These are phyloP conservation scores for Coreius guichenoti DNA, from an alignment of 2,797 vertebrate species.

Conservation along the genomic window DNA sequence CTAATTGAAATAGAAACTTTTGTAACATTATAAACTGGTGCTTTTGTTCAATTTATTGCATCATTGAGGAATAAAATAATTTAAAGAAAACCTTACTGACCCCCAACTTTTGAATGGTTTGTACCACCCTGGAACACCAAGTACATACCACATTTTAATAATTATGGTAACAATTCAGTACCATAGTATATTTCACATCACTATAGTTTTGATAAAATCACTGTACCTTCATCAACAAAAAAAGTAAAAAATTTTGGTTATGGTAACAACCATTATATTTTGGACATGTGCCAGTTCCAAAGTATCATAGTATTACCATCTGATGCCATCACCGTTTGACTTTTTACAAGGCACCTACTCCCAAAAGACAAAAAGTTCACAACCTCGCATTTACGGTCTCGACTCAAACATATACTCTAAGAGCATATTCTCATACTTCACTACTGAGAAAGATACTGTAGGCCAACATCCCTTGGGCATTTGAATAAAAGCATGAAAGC, in stretches of 20 bases:
- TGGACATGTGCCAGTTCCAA: background rate
- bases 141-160: too few relatives aligned
- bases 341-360: background rate
- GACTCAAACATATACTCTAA: conserved; percentile 55
- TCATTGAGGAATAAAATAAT: too few relatives aligned
- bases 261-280: background rate
- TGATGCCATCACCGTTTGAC: background rate
- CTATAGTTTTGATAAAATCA: too few relatives aligned
- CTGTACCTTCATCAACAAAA: too few relatives aligned
- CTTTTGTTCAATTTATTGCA: too few relatives aligned
- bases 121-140: too few relatives aligned
- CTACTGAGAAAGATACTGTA: conserved; percentile 74
- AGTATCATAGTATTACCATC: background rate
- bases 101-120: too few relatives aligned
- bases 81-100: too few relatives aligned
- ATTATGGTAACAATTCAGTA: too few relatives aligned
- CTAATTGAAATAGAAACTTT: too few relatives aligned
- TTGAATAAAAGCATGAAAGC: conserved; percentile 84
- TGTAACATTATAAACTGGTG: too few relatives aligned
- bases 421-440: conserved; percentile 78
- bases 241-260: background rate
- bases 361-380: background rate
- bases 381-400: background rate
- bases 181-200: too few relatives aligned
- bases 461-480: conserved; percentile 75